Percentiles rank a stretch among this genome's conserved stretches.
phyloP scores from a whole-genome alignment of 2,797 vertebrate genomes.

The Columba guinea region DNA sequence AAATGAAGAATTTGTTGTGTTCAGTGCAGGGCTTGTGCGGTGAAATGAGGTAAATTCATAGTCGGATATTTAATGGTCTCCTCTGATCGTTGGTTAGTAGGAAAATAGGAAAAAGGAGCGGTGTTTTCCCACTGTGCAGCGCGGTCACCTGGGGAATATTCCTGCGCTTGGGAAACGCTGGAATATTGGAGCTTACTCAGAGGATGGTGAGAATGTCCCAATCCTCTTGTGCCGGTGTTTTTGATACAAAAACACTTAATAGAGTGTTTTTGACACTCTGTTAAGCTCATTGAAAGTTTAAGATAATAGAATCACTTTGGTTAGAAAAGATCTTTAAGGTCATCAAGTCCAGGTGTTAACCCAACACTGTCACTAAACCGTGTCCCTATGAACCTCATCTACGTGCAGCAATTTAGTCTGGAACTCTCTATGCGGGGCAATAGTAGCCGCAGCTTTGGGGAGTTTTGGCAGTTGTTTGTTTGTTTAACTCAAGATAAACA shows the following conservation, averaged over 20 bases:
- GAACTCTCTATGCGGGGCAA: neutral
- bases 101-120: neutral
- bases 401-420: neutral
- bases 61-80: neutral
- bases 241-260: no score
- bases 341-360: no score
- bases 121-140: neutral
- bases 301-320: neutral
- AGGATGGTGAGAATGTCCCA: neutral
- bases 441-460: neutral
- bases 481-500: neutral
- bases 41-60: neutral
- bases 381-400: no score
- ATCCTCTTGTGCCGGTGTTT: neutral
- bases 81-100: neutral
- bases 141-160: rapidly evolving
- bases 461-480: neutral
- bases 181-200: neutral
- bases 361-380: no score
- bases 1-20: neutral
- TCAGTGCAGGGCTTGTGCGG: rapidly evolving
- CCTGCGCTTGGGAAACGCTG: neutral
- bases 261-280: neutral
- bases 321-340: no score
- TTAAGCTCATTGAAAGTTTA: neutral